These are phyloP conservation scores for Apeltes quadracus DNA, from an alignment of 2,113 vertebrate species.

Conservation along the genomic window DNA sequence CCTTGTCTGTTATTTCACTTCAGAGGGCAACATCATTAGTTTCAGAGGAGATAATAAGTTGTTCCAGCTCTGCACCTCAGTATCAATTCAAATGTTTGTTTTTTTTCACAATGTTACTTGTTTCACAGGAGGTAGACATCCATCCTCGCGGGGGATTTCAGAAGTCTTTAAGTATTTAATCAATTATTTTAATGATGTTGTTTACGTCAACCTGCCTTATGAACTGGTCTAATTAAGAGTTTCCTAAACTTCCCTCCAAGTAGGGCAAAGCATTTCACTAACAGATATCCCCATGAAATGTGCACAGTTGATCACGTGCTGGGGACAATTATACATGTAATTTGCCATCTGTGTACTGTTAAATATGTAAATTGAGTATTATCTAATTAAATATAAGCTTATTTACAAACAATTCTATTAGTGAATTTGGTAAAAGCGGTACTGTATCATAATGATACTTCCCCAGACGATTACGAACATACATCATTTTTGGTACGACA, in stretches of 20 bases:
- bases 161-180: slow-evolving; percentile 8
- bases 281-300: neutral
- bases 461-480: neutral
- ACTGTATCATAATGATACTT: neutral
- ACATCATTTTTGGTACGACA: neutral
- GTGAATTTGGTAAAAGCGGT: neutral
- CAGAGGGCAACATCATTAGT: slow-evolving; percentile 44
- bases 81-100: slow-evolving; percentile 9
- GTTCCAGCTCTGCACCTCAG: slow-evolving; percentile 5
- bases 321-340: neutral
- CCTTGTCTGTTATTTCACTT: slow-evolving; percentile 27
- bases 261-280: neutral
- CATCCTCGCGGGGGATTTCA: neutral
- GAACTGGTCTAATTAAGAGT: neutral
- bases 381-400: neutral
- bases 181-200: neutral
- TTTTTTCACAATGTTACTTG: slow-evolving; percentile 6
- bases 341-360: too few relatives aligned
- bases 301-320: neutral
- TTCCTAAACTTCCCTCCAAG: neutral
- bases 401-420: neutral
- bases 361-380: neutral
- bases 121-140: neutral
- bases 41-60: slow-evolving; percentile 29
- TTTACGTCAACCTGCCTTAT: slow-evolving; percentile 2